These are phyloP conservation scores for Eupithecia abbreviata DNA, from an alignment of 2,888 invertebrate genomes.

Conservation along the genomic window DNA sequence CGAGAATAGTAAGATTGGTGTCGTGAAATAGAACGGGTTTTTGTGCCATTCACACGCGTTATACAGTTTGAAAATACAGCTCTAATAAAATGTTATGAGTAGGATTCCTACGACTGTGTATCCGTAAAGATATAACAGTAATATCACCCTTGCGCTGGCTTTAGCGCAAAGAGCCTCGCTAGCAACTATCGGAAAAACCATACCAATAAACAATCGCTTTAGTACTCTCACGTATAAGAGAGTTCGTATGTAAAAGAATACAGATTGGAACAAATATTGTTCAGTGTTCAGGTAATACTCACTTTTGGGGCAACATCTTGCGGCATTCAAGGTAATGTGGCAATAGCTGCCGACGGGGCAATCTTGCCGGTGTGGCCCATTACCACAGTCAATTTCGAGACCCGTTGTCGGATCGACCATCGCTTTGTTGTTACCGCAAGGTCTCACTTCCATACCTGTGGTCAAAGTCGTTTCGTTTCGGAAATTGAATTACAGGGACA, in stretches of 20 bases:
- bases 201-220: conserved; percentile 44
- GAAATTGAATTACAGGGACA: conserved; percentile 31
- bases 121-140: conserved; percentile 37
- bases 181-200: conserved; percentile 42
- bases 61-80: conserved; percentile 35
- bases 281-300: conserved; percentile 52
- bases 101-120: conserved; percentile 35
- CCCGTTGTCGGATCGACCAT: conserved; percentile 88
- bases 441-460: conserved; percentile 91
- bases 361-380: conserved; percentile 89
- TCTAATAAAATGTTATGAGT: conserved; percentile 37
- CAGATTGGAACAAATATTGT: conserved; percentile 45
- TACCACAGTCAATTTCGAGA: conserved; percentile 92
- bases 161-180: conserved; percentile 37
- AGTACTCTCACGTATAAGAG: conserved; percentile 35
- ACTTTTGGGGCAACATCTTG: conserved; percentile 95
- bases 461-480: conserved; percentile 48
- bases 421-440: conserved; percentile 92
- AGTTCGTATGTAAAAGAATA: conserved; percentile 46
- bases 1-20: conserved; percentile 5
- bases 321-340: conserved; percentile 91
- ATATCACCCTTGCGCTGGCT: conserved; percentile 35
- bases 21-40: conserved; percentile 20
- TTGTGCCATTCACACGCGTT: conserved; percentile 14
- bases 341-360: conserved; percentile 94